Percentiles rank a stretch among this genome's conserved stretches.
phyloP scores from a whole-genome alignment of 2,888 invertebrate genomes.

The Sinohyriopsis cumingii region DNA sequence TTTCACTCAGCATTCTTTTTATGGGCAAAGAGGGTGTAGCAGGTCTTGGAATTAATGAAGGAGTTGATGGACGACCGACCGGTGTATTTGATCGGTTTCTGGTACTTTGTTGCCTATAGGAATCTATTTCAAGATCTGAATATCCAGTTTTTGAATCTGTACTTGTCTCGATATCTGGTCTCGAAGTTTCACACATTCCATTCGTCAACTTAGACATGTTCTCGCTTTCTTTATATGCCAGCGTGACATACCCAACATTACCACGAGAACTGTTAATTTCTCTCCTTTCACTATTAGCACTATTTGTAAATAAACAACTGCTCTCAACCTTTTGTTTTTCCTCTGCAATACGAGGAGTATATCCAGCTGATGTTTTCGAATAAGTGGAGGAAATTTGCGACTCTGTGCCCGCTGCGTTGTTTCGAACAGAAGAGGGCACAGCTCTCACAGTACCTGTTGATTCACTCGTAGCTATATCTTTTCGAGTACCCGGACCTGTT shows the following conservation, averaged over 20 bases:
- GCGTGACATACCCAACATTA: conserved; percentile 36
- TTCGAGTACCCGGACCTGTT: too few relatives aligned
- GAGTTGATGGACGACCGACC: conserved; percentile 39
- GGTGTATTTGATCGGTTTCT: conserved; percentile 17
- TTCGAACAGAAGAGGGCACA: too few relatives aligned
- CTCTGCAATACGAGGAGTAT: conserved; percentile 20
- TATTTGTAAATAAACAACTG: not conserved
- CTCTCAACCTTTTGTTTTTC: conserved; percentile 4
- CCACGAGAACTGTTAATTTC: conserved; percentile 17
- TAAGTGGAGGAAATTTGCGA: too few relatives aligned
- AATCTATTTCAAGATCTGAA: too few relatives aligned
- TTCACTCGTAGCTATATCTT: too few relatives aligned
- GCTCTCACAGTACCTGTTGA: too few relatives aligned
- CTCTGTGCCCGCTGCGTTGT: too few relatives aligned
- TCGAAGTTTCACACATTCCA: conserved; percentile 15
- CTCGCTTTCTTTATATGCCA: conserved; percentile 19
- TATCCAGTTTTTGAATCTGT: too few relatives aligned
- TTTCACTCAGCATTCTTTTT: conserved; percentile 23
- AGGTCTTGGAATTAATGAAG: conserved; percentile 44
- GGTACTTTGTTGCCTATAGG: too few relatives aligned
- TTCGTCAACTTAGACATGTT: conserved; percentile 8
- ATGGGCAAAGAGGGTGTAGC: conserved; percentile 38
- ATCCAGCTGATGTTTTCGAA: conserved; percentile 6
- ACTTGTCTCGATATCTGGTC: too few relatives aligned
- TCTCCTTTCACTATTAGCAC: conserved; percentile 22